A percentile compares a stretch with the other conserved stretches of the same genome.
These are phyloP conservation scores for Orthosia cruda DNA, from an alignment of 2,888 invertebrate species.

Conservation along the genomic window DNA sequence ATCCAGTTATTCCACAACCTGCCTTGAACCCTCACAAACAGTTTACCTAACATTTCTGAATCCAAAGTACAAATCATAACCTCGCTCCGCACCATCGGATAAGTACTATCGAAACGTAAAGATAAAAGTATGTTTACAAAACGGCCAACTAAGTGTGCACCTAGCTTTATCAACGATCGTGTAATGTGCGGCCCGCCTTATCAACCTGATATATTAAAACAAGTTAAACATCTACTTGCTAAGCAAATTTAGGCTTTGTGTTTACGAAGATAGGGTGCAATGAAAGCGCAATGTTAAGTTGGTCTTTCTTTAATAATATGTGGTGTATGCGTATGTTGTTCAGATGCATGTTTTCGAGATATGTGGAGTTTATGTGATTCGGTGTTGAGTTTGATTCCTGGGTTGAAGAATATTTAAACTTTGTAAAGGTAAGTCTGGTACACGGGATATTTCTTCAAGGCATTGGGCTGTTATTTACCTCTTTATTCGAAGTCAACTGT, in stretches of 20 bases:
- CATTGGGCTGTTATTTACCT: too few relatives aligned
- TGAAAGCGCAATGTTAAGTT: not conserved
- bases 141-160: slow-evolving; percentile 66
- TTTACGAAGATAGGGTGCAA: rapidly evolving
- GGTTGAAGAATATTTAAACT: not conserved
- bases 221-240: not conserved
- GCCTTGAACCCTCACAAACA: not conserved
- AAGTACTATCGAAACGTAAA: slow-evolving; percentile 61
- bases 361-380: slow-evolving; percentile 41
- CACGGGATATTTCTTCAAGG: not conserved
- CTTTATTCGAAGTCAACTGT: too few relatives aligned
- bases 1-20: not conserved
- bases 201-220: slow-evolving; percentile 54
- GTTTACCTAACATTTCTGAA: not conserved
- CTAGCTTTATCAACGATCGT: slow-evolving; percentile 64
- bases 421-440: not conserved
- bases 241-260: slow-evolving; percentile 2
- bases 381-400: slow-evolving; percentile 24
- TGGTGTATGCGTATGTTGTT: slow-evolving; percentile 19
- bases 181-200: slow-evolving; percentile 64
- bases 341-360: slow-evolving; percentile 49
- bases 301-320: slow-evolving; percentile 36
- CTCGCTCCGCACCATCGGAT: slow-evolving; percentile 51
- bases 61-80: slow-evolving; percentile 56
- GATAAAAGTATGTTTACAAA: slow-evolving; percentile 69